phyloP scores from a whole-genome alignment of 2,113 vertebrate genomes.

The Sebastes fasciatus region DNA sequence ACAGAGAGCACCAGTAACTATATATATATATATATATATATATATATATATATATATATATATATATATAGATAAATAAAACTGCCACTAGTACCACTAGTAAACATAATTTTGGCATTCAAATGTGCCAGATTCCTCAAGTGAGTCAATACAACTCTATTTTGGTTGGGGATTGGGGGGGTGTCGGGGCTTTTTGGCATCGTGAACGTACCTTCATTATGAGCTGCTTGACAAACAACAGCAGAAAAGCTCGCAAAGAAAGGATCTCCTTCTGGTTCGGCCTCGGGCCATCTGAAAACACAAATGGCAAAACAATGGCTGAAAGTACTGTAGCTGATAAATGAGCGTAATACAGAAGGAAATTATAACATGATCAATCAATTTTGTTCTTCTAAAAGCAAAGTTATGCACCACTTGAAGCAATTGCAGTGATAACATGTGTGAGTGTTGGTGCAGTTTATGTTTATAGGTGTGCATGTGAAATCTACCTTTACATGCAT shows the following conservation, averaged over 20 bases:
- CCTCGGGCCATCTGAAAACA: slow-evolving; percentile 90
- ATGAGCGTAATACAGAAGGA: neutral
- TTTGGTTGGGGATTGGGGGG: neutral
- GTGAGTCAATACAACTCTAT: neutral
- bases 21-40: too few species aligned
- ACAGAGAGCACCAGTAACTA: neutral
- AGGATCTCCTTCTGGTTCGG: slow-evolving; percentile 94
- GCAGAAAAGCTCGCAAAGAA: slow-evolving; percentile 91
- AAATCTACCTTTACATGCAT: neutral
- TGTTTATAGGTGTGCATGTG: neutral
- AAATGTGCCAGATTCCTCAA: neutral
- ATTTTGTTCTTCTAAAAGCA: neutral
- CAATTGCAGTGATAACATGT: too few species aligned
- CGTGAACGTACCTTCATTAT: slow-evolving; percentile 92
- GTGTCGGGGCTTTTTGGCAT: neutral
- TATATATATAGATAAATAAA: neutral
- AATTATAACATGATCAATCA: neutral
- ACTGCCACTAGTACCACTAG: neutral
- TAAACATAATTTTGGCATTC: neutral
- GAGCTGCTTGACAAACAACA: slow-evolving; percentile 97
- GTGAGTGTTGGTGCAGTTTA: neutral
- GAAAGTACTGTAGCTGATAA: neutral
- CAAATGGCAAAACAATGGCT: slow-evolving; percentile 1
- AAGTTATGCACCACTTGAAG: neutral
- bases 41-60: too few species aligned